phyloP scores from a whole-genome alignment of 2,113 vertebrate species.

The Pteruthius melanotis region DNA sequence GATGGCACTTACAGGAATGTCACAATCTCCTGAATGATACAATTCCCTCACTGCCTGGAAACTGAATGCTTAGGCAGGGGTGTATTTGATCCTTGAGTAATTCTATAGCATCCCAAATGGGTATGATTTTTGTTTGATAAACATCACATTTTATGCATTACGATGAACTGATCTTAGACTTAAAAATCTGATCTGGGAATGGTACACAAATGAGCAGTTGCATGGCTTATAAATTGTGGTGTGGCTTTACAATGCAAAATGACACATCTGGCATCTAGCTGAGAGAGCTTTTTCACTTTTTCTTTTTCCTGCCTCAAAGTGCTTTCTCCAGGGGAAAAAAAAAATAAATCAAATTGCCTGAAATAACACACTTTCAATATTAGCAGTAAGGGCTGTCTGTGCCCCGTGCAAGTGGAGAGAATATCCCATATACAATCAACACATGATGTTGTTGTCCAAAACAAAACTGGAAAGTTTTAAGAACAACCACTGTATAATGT shows the following conservation, averaged over 20 bases:
- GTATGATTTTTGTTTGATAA: not conserved
- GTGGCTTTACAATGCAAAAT: conserved; percentile 1
- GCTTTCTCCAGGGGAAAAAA: not conserved
- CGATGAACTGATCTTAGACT: not conserved
- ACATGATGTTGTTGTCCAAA: conserved; percentile 5
- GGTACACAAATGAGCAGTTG: not conserved
- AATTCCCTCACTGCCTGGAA: conserved; percentile 41
- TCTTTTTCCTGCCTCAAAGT: not conserved
- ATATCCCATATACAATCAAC: not conserved
- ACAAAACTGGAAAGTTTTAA: conserved; percentile 7
- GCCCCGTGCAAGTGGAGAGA: not conserved
- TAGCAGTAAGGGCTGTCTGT: not conserved
- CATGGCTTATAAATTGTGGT: not conserved
- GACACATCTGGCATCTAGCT: conserved; percentile 11
- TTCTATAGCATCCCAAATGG: not conserved
- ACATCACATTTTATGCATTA: not conserved
- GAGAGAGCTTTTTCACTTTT: not conserved
- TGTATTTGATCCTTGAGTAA: not conserved
- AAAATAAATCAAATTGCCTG: not conserved
- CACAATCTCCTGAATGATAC: not conserved
- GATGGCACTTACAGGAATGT: conserved; percentile 10
- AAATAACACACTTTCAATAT: not conserved
- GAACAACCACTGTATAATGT: not conserved
- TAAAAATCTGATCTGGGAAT: not conserved
- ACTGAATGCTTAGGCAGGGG: not conserved